Percentiles rank a stretch among this genome's conserved stretches.
phyloP scores from a whole-genome alignment of 2,888 invertebrate genomes.

The Coenonympha glycerion region DNA sequence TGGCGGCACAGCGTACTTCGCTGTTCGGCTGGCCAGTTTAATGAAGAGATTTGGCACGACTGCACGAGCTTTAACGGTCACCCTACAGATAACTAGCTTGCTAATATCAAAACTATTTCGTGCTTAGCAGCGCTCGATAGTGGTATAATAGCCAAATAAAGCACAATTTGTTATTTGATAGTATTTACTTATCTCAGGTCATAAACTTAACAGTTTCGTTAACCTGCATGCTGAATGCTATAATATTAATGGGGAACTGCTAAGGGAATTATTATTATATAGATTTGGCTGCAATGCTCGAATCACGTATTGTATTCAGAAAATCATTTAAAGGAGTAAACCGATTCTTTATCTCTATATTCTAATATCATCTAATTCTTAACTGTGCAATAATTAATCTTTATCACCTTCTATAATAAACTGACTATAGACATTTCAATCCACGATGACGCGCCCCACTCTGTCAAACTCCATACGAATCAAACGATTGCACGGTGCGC shows the following conservation, averaged over 20 bases:
- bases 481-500: no score
- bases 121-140: slow-evolving; percentile 12
- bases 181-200: slow-evolving; percentile 6
- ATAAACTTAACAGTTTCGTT: background rate
- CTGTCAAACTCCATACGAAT: no score
- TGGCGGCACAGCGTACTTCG: slow-evolving; percentile 47
- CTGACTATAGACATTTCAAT: no score
- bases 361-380: no score
- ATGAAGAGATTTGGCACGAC: slow-evolving; percentile 73
- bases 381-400: no score
- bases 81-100: slow-evolving; percentile 27
- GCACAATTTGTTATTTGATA: slow-evolving; percentile 10
- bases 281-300: background rate
- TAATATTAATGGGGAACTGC: no score
- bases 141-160: slow-evolving; percentile 11
- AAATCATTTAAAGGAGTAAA: background rate
- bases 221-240: background rate
- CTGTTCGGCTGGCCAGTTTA: slow-evolving; percentile 57
- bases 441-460: no score
- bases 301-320: background rate
- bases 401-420: no score
- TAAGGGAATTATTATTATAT: no score
- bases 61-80: slow-evolving; percentile 62
- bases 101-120: slow-evolving; percentile 13
- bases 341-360: background rate